phyloP scores from a whole-genome alignment of 2,797 vertebrate species.

The Gobionotothen gibberifrons region DNA sequence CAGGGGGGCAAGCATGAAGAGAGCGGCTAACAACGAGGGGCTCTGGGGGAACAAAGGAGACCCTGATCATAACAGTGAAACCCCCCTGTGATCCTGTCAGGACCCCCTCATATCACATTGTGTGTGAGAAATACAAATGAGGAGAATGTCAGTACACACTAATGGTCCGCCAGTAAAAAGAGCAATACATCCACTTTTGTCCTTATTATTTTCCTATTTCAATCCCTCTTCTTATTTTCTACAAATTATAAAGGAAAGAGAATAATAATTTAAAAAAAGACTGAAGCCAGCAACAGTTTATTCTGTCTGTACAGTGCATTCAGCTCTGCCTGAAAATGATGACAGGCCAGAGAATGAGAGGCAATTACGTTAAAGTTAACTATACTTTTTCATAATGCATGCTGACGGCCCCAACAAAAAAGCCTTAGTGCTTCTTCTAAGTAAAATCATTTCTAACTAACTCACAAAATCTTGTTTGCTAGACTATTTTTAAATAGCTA shows the following conservation, averaged over 20 bases:
- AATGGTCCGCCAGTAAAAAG: conserved; percentile 27
- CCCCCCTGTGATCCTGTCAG: conserved; percentile 16
- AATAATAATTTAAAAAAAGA: not conserved
- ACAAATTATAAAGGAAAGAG: too few species aligned
- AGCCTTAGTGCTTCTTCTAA: not conserved
- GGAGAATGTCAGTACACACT: conserved; percentile 17
- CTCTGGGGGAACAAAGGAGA: conserved; percentile 26
- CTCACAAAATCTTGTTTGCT: not conserved
- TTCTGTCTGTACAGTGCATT: not conserved
- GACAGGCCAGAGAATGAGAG: not conserved
- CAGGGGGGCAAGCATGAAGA: conserved; percentile 14
- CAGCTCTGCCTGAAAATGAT: not conserved
- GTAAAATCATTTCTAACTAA: not conserved
- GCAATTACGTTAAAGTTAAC: not conserved
- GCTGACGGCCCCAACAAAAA: not conserved
- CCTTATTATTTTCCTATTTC: not conserved
- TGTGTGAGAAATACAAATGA: conserved; percentile 8
- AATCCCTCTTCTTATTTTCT: not conserved
- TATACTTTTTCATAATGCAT: not conserved
- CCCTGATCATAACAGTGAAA: conserved; percentile 25
- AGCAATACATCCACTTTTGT: conserved; percentile 12
- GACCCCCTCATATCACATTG: conserved; percentile 16
- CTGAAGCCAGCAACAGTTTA: not conserved
- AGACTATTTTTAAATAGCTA: not conserved
- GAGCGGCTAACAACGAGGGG: conserved; percentile 1